phyloP scores from a whole-genome alignment of 2,888 invertebrate genomes.

The Steinernema carpocapsae region DNA sequence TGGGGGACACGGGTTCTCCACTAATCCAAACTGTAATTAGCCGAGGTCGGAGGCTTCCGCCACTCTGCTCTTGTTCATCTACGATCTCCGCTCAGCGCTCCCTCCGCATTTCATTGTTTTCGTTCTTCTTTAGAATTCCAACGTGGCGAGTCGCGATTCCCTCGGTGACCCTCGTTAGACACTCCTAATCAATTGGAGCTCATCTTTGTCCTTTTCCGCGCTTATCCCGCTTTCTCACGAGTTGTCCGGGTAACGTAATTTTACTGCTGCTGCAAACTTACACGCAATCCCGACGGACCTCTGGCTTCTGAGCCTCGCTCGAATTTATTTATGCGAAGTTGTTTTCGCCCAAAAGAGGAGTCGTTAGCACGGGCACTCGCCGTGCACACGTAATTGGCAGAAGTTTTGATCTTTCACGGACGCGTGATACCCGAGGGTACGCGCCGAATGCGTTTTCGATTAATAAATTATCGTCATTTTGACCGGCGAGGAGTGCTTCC shows the following conservation, averaged over 20 bases:
- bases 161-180: too few species aligned
- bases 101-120: conserved; percentile 1
- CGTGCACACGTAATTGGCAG: neutral
- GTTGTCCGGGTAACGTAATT: conserved; percentile 19
- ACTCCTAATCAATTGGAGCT: neutral
- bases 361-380: neutral
- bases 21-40: conserved; percentile 14
- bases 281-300: neutral
- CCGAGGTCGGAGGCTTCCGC: neutral
- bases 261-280: neutral
- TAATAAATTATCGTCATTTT: conserved; percentile 33
- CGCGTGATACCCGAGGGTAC: conserved; percentile 31
- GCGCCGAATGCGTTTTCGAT: conserved; percentile 31
- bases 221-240: neutral
- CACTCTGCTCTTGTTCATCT: neutral
- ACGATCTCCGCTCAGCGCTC: neutral
- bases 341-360: neutral
- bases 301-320: neutral
- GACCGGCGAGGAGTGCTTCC: neutral
- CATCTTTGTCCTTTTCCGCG: neutral
- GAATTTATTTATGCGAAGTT: neutral
- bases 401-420: conserved; percentile 13
- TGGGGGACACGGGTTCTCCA: neutral
- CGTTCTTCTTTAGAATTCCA: neutral
- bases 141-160: neutral